phyloP scores from a whole-genome alignment of 2,888 invertebrate species.

The Alsophila aescularia region DNA sequence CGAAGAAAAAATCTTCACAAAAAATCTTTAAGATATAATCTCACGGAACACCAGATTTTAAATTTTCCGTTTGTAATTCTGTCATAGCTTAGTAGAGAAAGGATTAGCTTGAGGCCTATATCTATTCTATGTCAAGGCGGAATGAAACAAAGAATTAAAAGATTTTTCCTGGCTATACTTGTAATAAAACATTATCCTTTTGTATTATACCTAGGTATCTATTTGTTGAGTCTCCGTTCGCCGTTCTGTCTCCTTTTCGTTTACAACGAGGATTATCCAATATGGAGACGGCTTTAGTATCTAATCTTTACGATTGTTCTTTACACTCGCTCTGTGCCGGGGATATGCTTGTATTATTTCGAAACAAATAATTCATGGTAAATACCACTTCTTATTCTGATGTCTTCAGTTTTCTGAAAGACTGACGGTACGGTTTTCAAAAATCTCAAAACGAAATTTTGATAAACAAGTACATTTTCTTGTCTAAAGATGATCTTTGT shows the following conservation, averaged over 20 bases:
- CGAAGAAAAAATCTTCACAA: too few species aligned
- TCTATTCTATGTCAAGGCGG: neutral
- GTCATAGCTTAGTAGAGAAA: too few species aligned
- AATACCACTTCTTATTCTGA: too few species aligned
- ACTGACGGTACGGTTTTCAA: too few species aligned
- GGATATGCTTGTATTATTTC: neutral
- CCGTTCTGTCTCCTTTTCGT: constrained; percentile 9
- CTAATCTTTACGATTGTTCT: constrained; percentile 15
- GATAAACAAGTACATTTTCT: too few species aligned
- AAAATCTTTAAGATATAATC: too few species aligned
- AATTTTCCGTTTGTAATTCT: too few species aligned
- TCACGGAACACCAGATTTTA: too few species aligned
- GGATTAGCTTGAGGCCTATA: too few species aligned
- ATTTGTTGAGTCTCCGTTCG: constrained; percentile 12
- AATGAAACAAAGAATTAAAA: neutral
- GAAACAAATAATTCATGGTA: neutral
- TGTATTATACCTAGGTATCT: neutral
- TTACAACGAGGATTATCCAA: constrained; percentile 18
- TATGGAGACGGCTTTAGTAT: constrained; percentile 5
- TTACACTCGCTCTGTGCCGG: neutral
- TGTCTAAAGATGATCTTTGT: too few species aligned
- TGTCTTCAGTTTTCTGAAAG: too few species aligned
- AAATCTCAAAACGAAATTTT: too few species aligned
- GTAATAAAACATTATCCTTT: constrained; percentile 7
- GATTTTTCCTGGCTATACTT: neutral